phyloP scores from a whole-genome alignment of 2,797 vertebrate species.

The Xenops minutus region DNA sequence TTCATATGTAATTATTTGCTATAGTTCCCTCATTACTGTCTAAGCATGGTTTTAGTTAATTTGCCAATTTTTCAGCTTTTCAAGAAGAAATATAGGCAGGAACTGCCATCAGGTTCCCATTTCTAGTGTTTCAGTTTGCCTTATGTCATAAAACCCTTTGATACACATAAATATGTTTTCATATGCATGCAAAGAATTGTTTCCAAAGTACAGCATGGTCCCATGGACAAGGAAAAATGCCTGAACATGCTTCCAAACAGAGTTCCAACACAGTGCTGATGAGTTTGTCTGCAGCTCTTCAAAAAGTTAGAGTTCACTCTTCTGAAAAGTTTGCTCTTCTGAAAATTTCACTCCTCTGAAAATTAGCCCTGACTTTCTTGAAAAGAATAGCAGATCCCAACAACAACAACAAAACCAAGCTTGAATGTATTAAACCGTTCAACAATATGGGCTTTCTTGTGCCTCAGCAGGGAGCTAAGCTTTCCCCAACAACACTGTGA shows the following conservation, averaged over 20 bases:
- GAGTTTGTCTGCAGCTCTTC: background rate
- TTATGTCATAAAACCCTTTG: slow-evolving; percentile 20
- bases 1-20: slow-evolving; percentile 10
- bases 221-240: background rate
- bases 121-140: slow-evolving; percentile 32
- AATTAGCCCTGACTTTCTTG: background rate
- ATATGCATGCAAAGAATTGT: background rate
- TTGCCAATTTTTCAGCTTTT: slow-evolving; percentile 41
- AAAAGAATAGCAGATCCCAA: background rate
- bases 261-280: background rate
- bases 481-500: background rate
- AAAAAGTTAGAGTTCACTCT: background rate
- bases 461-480: slow-evolving; percentile 34
- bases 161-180: slow-evolving; percentile 40
- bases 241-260: background rate
- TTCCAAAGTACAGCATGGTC: slow-evolving; percentile 32
- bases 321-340: background rate
- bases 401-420: background rate
- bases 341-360: background rate
- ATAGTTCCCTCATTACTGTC: slow-evolving; percentile 11
- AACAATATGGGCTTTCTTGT: slow-evolving; percentile 26
- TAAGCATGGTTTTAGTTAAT: background rate
- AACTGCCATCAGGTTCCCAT: slow-evolving; percentile 55
- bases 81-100: slow-evolving; percentile 17
- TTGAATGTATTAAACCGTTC: background rate